Base-by-base conservation (phyloP, 2,888 invertebrate species). In the Neoitamus cyanurus region DNA sequence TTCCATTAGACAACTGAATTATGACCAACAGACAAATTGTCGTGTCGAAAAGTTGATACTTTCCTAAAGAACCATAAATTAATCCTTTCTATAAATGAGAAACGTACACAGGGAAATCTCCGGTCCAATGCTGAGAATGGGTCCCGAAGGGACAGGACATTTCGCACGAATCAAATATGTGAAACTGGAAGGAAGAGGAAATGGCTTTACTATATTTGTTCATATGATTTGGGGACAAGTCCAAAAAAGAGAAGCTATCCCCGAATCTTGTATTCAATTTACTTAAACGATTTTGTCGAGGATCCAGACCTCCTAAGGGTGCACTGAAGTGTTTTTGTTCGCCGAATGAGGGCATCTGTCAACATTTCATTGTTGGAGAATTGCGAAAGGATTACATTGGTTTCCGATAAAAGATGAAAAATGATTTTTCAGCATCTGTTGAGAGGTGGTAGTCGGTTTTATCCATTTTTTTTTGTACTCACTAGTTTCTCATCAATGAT, bases 131-230 rank as follows among this genome's bases (percentile, higher is more conserved):
- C 28, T n/a, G 7, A 75, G 37, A 69, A 69, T 69, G 31, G 36
- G 20, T 25, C 36, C 37, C 25, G 34, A 58, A 68, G 58, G 31
- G 68, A 80, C 20, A 34, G 34, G 25, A 42, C 31, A 68, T 80
- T 78, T 82, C 82, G 68, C 69, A 37, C 82, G 69, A 82, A 82
- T 82, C 82, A 82, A 82, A 82, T 82, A 82, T 82, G 30, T 82
- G 82, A 82, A 69, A 82, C n/a, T 34, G 13, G 69, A 48, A 69
- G 69, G 37, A 37, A 37, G 36, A 31, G 68, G 30, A 69, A 69
- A 69, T 68, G 37, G 37, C 69, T 82, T 42, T 82, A 69, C 69
- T 82, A 34, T 82, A 82, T 82, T 82, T 82, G 82, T 69, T 80
- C 82, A 69, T 69, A 82, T 69, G 82, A 82, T 69, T 82, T 82